Evolutionary conservation across 2,888 invertebrate species (phyloP), one percentile per base, ranked within the genome.

Genomic region (Pollenia amentaria): DNA sequence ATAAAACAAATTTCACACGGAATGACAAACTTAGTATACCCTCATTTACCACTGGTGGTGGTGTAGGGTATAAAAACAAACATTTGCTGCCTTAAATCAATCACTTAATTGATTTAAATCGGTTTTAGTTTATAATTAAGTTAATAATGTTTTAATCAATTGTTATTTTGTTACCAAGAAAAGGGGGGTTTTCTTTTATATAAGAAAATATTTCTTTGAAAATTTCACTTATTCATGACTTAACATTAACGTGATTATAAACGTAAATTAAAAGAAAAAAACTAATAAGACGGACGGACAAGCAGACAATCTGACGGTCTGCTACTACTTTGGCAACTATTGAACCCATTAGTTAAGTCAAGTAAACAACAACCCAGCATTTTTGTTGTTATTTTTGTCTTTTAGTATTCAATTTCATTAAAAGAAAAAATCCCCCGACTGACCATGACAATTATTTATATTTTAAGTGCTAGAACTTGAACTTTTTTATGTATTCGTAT

Each of bases 351-450:
- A 77, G 29, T 29, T 29, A 29, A 29, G 29, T 55, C 21, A 60
- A 51, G 44, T 16, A 44, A n/a, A n/a, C 53, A 9, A 72, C 44
- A n/a, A 64, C 11, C 16, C 42, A 10, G 14, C 44, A 44, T 7
- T 64, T 8, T 29, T 29, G 29, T 29, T 29, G 29, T 29, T 29
- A 2, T 29, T 29, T 29, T 29, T 29, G 29, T 16, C 14, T 73
- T 48, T 57, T 18, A 40, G 44, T 53, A n/a, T 3, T 3, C 53
- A 44, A 3, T 64, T 18, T 11, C 4, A 29, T 29, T 29, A 11
- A 65, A 40, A 42, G n/a, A 76, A 55, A 79, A 64, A 80, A 80
- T n/a, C 21, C 80, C 80, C 72, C 64, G 38, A 18, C n/a, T 42
- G 21, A 65, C 46, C 60, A 40, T 70, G 21, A 21, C 57, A 72